Evolutionary conservation across 2,113 vertebrate species (phyloP), one percentile per base, ranked within the genome.

Genomic region (Tyto alba): DNA sequence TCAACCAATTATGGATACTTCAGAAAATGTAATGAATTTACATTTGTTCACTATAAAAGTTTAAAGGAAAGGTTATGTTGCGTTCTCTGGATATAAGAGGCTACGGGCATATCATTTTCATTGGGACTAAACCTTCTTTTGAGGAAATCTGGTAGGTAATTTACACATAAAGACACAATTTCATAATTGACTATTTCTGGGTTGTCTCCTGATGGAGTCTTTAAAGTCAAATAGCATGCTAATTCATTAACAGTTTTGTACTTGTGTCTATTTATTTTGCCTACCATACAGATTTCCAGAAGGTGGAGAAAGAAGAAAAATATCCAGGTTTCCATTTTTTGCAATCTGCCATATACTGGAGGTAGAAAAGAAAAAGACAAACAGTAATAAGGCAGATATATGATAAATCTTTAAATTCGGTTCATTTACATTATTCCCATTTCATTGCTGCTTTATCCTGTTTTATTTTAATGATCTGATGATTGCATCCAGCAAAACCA

Each of bases 1-100:
- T 95, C 73, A 96, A 68, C 85, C 93, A 97, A 85, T 93, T 90
- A 96, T 71, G 92, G 94, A 93, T 77, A 93, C 85, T 89, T 96
- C 16, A 80, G 83, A 96, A 96, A 89, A 68, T 27, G 95, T n/a
- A 93, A 57, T 38, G 32, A 60, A 36, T 2, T 87, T 82, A 60
- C 52, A 86, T 36, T 56, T 73, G 72, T 85, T 86, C 26, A 72
- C 74, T 84, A 29, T 47, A 75, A 48, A 95, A 71, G 32, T 81
- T 94, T 50, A 90, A 79, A 93, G 29, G 27, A 94, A 93, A 81
- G 63, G 63, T 81, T 87, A 71, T 14, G 8, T 56, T 93, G 85
- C 2, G 1, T 81, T 89, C 19, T 66, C 77, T 92, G 26, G 63
- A 81, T 91, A 30, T 36, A 89, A 22, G 9, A 93, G 71, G 56